Evolutionary conservation across 1,140 invertebrate species (phyloP).

Genomic region (Magallana gigas): DNA sequence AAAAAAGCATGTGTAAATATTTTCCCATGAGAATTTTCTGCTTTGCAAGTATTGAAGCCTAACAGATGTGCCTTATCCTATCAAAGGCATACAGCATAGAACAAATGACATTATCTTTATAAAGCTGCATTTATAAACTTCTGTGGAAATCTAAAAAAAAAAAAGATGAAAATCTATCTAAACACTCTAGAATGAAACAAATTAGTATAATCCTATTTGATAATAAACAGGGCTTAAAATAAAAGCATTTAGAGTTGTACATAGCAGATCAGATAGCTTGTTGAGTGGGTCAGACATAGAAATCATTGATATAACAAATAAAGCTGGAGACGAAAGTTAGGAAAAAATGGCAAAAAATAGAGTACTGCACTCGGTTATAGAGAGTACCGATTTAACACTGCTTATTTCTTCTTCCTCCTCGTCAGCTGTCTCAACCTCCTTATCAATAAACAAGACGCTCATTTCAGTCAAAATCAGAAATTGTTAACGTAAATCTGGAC

Average conservation of each 20-base stretch:
- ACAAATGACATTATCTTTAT: too few relatives aligned
- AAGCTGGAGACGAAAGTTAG: conserved; percentile 23
- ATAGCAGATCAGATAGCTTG: not conserved
- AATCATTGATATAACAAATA: not conserved
- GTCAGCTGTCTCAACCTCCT: not conserved
- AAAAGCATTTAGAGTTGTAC: conserved; percentile 13
- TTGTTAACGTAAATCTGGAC: too few relatives aligned
- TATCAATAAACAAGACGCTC: conserved; percentile 2
- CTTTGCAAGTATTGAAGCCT: too few relatives aligned
- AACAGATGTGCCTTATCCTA: too few relatives aligned
- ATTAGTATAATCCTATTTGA: not conserved
- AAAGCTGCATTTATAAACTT: too few relatives aligned
- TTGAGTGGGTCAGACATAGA: conserved; percentile 14
- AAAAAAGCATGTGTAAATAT: too few relatives aligned
- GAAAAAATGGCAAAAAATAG: conserved; percentile 21
- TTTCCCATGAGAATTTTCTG: too few relatives aligned
- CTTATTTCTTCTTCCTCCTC: conserved; percentile 30
- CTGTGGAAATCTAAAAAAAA: too few relatives aligned
- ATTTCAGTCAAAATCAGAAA: not conserved
- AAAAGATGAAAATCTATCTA: too few relatives aligned
- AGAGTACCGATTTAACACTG: conserved; percentile 35
- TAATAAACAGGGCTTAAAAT: not conserved
- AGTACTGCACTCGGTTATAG: conserved; percentile 21
- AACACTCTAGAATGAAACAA: too few relatives aligned
- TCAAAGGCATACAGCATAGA: too few relatives aligned